Evolutionary conservation across 1,140 invertebrate species (phyloP).

Genomic region (Drosophila punjabiensis): DNA sequence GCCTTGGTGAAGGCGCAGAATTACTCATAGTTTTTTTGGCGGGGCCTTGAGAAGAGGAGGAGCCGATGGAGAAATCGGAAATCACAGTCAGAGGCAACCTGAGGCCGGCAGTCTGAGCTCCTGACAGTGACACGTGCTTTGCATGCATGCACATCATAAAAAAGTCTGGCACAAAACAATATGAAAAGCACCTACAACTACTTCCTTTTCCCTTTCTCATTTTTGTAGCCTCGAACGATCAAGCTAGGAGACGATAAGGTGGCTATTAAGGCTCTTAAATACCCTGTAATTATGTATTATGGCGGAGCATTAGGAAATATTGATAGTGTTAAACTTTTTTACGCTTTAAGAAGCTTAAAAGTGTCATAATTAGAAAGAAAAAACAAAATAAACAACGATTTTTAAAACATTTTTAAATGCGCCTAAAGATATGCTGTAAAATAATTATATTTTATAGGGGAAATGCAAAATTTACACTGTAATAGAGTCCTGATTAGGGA

Average conservation of each 20-base stretch:
- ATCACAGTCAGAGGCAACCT: slow-evolving; percentile 26
- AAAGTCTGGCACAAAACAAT: slow-evolving; percentile 61
- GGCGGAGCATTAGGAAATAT: not conserved
- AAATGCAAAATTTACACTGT: not conserved
- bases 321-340: not conserved
- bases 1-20: slow-evolving; percentile 40
- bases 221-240: slow-evolving; percentile 24
- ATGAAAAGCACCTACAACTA: slow-evolving; percentile 40
- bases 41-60: slow-evolving; percentile 33
- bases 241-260: not conserved
- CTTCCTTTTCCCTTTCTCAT: not conserved
- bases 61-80: slow-evolving; percentile 30
- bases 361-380: not conserved
- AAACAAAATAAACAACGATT: not conserved
- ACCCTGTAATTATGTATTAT: not conserved
- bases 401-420: not conserved
- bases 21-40: slow-evolving; percentile 23
- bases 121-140: slow-evolving; percentile 82
- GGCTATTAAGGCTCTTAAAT: not conserved
- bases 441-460: not conserved
- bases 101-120: slow-evolving; percentile 30
- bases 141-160: slow-evolving; percentile 85
- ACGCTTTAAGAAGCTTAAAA: not conserved
- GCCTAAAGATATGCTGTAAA: too few species aligned
- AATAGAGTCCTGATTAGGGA: not conserved